Evolutionary conservation across 2,797 vertebrate species (phyloP).

Genomic region (Lepilemur septentrionalis): DNA sequence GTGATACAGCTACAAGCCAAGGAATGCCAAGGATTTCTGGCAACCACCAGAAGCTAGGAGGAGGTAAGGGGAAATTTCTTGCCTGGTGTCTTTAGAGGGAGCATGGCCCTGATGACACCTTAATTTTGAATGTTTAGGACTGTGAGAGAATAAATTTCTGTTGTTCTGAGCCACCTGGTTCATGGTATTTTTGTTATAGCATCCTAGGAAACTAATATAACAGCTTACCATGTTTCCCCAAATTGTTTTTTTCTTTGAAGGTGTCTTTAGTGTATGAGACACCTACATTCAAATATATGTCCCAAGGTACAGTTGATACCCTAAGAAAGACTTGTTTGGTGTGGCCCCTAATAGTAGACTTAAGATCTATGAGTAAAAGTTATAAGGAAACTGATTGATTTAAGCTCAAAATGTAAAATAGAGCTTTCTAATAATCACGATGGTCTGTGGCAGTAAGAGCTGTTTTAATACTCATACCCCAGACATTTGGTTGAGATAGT

Average conservation of each 20-base stretch:
- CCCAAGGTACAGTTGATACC: not conserved
- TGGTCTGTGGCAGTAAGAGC: not conserved
- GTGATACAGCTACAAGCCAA: not conserved
- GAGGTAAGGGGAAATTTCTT: not conserved
- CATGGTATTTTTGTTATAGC: not conserved
- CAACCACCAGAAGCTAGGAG: not conserved
- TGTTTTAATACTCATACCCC: not conserved
- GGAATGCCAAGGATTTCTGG: not conserved
- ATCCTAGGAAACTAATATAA: not conserved
- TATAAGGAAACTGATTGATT: not conserved
- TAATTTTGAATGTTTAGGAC: not conserved
- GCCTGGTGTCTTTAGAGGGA: not conserved
- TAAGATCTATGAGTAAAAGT: not conserved
- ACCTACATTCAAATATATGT: not conserved
- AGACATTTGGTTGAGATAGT: not conserved
- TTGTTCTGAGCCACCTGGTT: not conserved
- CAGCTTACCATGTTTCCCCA: not conserved
- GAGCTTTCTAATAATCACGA: not conserved
- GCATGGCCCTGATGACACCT: not conserved
- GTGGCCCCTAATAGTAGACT: not conserved
- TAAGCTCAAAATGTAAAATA: not conserved
- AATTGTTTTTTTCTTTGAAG: slow-evolving; percentile 15
- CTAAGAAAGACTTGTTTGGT: not conserved
- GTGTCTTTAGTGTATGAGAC: not conserved
- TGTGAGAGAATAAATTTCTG: not conserved